Base-by-base conservation (phyloP, 2,888 invertebrate genomes). In the Chrysodeixis includens region DNA sequence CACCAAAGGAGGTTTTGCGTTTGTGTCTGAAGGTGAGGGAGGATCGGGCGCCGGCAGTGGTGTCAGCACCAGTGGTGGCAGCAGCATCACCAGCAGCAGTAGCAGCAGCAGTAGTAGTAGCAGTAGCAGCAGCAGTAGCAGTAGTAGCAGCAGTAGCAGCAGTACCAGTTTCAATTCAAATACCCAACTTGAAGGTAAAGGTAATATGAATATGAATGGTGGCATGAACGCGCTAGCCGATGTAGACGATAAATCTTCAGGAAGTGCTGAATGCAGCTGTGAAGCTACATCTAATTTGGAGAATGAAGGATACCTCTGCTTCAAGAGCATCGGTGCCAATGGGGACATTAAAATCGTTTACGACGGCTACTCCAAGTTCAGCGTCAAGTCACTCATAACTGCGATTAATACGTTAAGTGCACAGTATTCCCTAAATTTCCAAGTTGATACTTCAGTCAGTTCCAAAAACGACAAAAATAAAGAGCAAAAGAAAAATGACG, bases 301-400 rank as follows among this genome's bases (percentile, higher is more conserved):
- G 6, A 40, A n/a, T n/a, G 40, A 40, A 40, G 40, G 40, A n/a
- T 40, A n/a, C n/a, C 40, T 40, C 40, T 40, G 40, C 40, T 40
- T 40, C n/a, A 40, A 40, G n/a, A 6, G n/a, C n/a, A n/a, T 40
- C 40, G 40, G 40, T n/a, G n/a, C 5, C n/a, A 40, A 40, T n/a
- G 40, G 40, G 14, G 40, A 40, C n/a, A 7, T 40, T 1, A 40
- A 40, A 40, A 40, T 40, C 0, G 40, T 40, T 40, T 40, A 40
- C 40, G 40, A 40, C 40, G 40, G 40, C 0, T 40, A n/a, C n/a
- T 40, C 40, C 1, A 40, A 40, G 40, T 40, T 40, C n/a, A n/a
- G n/a, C n/a, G 40, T 40, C 0, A 40, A n/a, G 6, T 14, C 40
- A 40, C n/a, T 40, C 5, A 40, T 40, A 40, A n/a, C 40, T 40